Evolutionary conservation across 2,888 invertebrate species (phyloP), one percentile per base, ranked within the genome.

Genomic region (Odontomyia ornata): DNA sequence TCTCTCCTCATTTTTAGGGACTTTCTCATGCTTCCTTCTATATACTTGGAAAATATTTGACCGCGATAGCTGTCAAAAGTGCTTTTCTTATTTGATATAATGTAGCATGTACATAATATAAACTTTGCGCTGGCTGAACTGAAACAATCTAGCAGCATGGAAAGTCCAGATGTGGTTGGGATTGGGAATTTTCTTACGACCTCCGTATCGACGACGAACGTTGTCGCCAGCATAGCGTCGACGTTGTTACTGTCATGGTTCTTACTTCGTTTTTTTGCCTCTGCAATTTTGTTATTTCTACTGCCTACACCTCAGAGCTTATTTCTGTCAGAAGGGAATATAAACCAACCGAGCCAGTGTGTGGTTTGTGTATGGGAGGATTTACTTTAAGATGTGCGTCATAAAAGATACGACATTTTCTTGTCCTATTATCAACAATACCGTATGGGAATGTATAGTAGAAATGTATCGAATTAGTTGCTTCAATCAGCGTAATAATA

Each of bases 111-210:
- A 60, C 21, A 60, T 25, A 21, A 25, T 23, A 25, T 60, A 25
- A 15, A 23, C 25, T 21, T 13, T 9, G 57, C 23, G 57, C 21
- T 60, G 57, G 57, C 23, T 28, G 64, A 64, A 18, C 27, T 36
- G 67, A 52, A 52, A 18, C 52, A 15, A 18, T 7, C 52, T 15
- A 25, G 25, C 60, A 18, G 52, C 52, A 36, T 36, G 15, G 73
- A 73, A 73, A 73, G 73, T 73, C 73, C 57, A 72, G 72, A 56
- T 72, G 72, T 72, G 72, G 13, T 30, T 56, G 73, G 71, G 65
- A 65, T 21, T 65, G 65, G 69, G 69, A 69, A 69, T 47, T 47
- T 69, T 69, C 69, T 69, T 43, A 23, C n/a, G 69, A 47, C 69
- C 69, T 47, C 9, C 47, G 15, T 47, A 21, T 36, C 43, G 67